Percentiles rank a stretch among this genome's conserved stretches.
phyloP scores from a whole-genome alignment of 2,113 vertebrate genomes.

The Coptodon bakossiorum region DNA sequence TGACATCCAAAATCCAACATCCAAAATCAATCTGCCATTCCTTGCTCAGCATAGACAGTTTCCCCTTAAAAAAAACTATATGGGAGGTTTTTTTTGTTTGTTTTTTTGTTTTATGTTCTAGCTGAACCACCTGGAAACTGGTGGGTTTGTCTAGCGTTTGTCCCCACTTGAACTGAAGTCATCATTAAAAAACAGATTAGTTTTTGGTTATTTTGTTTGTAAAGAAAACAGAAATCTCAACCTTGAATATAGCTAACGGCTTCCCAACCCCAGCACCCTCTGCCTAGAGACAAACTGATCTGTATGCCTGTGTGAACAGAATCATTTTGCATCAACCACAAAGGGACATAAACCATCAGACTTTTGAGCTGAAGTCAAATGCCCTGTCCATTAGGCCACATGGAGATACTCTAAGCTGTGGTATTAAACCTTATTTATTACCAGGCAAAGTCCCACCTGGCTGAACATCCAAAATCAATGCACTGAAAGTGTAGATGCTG shows the following conservation, averaged over 20 bases:
- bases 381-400: background rate
- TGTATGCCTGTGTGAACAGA: background rate
- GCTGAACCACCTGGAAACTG: background rate
- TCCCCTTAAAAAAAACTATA: background rate
- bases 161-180: background rate
- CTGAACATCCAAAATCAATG: background rate
- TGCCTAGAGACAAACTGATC: background rate
- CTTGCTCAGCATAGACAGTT: background rate
- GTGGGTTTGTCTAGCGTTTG: background rate
- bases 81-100: background rate
- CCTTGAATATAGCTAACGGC: background rate
- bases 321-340: background rate
- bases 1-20: background rate
- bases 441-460: background rate
- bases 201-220: background rate
- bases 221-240: background rate
- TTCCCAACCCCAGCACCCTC: background rate
- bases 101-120: background rate
- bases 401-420: background rate
- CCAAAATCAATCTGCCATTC: background rate
- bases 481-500: background rate
- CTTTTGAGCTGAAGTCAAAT: background rate
- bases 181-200: background rate
- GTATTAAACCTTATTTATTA: background rate
- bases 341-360: background rate